phyloP scores from a whole-genome alignment of 1,140 invertebrate genomes.

The Calephelis virginiensis region DNA sequence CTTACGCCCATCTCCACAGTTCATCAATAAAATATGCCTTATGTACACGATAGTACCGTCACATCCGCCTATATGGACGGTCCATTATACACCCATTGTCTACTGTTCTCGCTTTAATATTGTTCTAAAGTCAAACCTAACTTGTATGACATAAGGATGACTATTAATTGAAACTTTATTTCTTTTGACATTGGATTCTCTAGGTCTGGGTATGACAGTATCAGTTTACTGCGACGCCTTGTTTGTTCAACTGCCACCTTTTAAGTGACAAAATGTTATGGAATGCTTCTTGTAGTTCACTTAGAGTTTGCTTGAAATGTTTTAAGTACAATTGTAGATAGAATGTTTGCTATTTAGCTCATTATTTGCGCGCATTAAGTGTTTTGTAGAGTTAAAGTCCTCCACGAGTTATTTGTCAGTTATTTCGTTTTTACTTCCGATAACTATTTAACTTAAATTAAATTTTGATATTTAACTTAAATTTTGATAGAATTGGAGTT shows the following conservation, averaged over 20 bases:
- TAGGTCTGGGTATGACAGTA: conserved; percentile 1
- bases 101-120: background rate
- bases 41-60: background rate
- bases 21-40: background rate
- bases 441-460: too few relatives aligned
- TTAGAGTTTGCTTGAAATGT: background rate
- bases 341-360: too few relatives aligned
- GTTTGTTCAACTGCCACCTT: conserved; percentile 15
- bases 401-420: too few relatives aligned
- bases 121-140: conserved; percentile 1
- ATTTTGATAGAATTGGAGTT: too few relatives aligned
- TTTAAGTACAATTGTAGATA: background rate
- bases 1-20: background rate
- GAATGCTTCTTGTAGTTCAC: conserved; percentile 2
- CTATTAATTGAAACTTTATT: background rate
- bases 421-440: too few relatives aligned
- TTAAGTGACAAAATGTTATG: conserved; percentile 6
- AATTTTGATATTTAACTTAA: too few relatives aligned
- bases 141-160: background rate
- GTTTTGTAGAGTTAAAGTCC: too few relatives aligned
- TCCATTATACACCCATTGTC: background rate
- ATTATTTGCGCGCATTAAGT: too few relatives aligned
- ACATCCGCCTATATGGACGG: background rate
- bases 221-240: conserved; percentile 15
- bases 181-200: background rate